Evolutionary conservation across 1,140 invertebrate genomes (phyloP), one percentile per base, ranked within the genome.

Genomic region (Tribolium castaneum): DNA sequence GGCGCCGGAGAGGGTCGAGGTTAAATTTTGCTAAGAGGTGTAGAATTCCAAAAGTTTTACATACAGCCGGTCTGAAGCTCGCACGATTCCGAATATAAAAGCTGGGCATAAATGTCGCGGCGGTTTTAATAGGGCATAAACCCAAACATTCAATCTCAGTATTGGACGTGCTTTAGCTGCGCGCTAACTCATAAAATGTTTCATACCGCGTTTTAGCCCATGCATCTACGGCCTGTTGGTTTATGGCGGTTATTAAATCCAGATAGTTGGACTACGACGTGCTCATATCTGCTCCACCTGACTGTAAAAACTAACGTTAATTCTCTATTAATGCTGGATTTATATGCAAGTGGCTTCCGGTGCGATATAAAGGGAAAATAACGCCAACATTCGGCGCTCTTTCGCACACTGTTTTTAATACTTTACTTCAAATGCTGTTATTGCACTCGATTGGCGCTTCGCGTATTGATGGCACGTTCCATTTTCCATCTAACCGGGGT

Each of bases 91-190:
- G 74, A 76, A 76, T 76, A 76, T 76, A 76, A 76, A 76, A 76
- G 54, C 34, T 25, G 54, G 16, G 70, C 59, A 72, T 77, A 77
- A 59, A 77, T 77, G 70, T 72, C 76, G 50, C 62, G 39, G 30
- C 56, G 66, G 25, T 77, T 77, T 72, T 71, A 77, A 77, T 77
- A 77, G 66, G 10, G 66, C 75, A 70, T 77, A 71, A 77, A 77
- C 50, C 76, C 51, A 71, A 77, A 77, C 76, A 77, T 77, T 77
- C 76, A 77, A 71, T 77, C 76, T 77, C 66, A 49, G 54, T 59
- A 49, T 77, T 30, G 76, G 76, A 77, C 66, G 66, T 77, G 70
- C 45, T 59, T 76, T 50, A 30, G 54, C 66, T 39, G 35, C 13
- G 66, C 19, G 34, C 39, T 30, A 25, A 54, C 76, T 52, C 59